phyloP scores from a whole-genome alignment of 1,140 invertebrate genomes.

The Sitobion miscanthi region DNA sequence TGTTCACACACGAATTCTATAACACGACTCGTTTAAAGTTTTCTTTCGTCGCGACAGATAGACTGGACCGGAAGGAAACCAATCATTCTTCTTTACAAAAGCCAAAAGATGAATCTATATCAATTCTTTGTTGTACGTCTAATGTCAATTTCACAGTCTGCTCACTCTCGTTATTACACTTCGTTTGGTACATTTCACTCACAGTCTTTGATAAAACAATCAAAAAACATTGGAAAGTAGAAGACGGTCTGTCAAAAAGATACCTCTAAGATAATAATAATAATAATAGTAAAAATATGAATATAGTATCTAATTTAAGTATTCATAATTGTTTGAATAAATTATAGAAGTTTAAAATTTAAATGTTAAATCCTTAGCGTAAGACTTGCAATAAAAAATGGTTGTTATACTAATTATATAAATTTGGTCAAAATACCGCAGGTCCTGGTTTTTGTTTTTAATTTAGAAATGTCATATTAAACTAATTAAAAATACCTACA shows the following conservation, averaged over 20 bases:
- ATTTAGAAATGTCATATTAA: background rate
- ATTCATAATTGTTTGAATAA: background rate
- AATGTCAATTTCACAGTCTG: background rate
- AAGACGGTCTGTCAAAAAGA: background rate
- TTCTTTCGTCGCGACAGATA: background rate
- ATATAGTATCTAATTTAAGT: background rate
- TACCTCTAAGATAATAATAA: background rate
- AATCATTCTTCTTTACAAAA: constrained; percentile 16
- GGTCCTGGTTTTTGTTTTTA: background rate
- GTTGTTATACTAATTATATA: no score
- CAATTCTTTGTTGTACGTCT: background rate
- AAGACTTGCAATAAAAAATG: background rate
- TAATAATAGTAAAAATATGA: background rate
- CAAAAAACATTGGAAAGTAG: background rate
- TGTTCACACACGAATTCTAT: background rate
- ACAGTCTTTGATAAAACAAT: background rate
- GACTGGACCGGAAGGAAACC: constrained; percentile 1
- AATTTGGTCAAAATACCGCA: no score
- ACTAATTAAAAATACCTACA: no score
- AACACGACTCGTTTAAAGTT: background rate
- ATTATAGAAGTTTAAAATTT: background rate
- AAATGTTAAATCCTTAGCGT: background rate
- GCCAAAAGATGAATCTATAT: background rate
- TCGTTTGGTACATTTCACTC: background rate
- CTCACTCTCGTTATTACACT: background rate